Conservation (phyloP, 2,113 vertebrate species). For the Bambusicola thoracicus region DNA sequence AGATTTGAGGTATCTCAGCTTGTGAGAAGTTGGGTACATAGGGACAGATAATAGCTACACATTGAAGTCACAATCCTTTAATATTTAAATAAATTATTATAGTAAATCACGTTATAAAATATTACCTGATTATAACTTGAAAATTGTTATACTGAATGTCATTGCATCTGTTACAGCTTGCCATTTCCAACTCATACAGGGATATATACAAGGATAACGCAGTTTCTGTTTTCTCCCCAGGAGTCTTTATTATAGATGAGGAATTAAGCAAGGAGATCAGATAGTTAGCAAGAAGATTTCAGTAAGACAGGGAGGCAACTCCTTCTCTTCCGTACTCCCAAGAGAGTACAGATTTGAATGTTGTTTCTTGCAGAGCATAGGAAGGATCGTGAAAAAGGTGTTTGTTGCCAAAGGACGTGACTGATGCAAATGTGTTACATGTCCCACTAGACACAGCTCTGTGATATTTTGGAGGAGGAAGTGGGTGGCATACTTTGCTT, state of each 20-base stretch:
- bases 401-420: background rate
- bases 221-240: background rate
- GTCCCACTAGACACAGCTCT: background rate
- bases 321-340: background rate
- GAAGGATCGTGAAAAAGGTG: conserved; percentile 19
- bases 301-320: background rate
- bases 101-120: background rate
- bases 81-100: background rate
- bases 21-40: background rate
- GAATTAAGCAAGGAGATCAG: background rate
- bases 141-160: background rate
- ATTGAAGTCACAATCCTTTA: background rate
- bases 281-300: background rate
- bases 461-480: conserved; percentile 41
- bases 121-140: background rate
- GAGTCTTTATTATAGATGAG: background rate
- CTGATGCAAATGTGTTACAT: conserved; percentile 29
- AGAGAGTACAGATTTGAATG: conserved; percentile 24
- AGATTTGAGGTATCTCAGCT: background rate
- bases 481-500: conserved; percentile 24
- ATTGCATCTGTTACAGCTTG: background rate
- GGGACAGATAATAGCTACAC: background rate
- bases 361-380: background rate
- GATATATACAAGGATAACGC: background rate
- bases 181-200: background rate